Evolutionary conservation across 2,113 vertebrate species (phyloP).

Genomic region (Chaetops frenatus): DNA sequence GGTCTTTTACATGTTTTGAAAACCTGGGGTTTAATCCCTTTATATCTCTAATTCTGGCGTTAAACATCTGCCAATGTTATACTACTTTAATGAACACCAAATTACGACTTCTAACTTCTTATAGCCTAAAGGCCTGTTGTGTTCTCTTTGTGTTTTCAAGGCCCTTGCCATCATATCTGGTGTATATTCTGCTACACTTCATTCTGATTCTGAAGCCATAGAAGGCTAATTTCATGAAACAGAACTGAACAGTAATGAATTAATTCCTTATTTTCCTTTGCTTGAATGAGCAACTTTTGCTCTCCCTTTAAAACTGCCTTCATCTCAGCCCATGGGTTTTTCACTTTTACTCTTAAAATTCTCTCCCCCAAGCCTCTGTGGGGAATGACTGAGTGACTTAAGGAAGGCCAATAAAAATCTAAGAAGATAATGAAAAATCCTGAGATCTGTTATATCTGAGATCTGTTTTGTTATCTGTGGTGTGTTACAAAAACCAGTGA

Average conservation of each 20-base stretch:
- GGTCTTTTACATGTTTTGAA: neutral
- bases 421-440: neutral
- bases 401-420: neutral
- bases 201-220: neutral
- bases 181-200: neutral
- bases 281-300: neutral
- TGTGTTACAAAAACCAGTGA: neutral
- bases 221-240: neutral
- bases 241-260: neutral
- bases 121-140: neutral
- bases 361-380: neutral
- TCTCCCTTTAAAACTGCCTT: neutral
- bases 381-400: fast-evolving
- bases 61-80: neutral
- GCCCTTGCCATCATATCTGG: neutral
- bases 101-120: neutral
- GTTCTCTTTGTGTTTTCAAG: neutral
- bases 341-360: neutral
- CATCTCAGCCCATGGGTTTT: neutral
- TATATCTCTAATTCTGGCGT: neutral
- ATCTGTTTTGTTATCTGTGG: neutral
- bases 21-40: neutral
- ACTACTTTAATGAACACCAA: neutral
- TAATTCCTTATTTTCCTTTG: neutral
- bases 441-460: neutral